Evolutionary conservation across 1,140 invertebrate species (phyloP).

Genomic region (Drosophila orosa): DNA sequence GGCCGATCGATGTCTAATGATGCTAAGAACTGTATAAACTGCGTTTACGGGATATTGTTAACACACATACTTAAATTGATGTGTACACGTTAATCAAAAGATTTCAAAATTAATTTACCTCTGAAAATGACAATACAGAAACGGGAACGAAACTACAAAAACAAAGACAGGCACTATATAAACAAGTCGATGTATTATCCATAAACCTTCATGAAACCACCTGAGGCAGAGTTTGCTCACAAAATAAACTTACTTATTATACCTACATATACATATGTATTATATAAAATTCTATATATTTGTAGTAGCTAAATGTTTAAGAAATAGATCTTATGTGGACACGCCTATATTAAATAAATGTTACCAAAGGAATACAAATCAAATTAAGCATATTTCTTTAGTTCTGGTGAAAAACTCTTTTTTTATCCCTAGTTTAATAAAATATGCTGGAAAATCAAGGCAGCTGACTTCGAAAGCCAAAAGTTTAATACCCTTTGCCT

Average conservation of each 20-base stretch:
- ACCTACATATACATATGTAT: constrained; percentile 35
- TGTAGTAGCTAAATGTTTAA: constrained; percentile 56
- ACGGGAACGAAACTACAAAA: constrained; percentile 17
- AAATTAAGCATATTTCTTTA: background rate
- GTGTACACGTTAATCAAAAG: constrained; percentile 48
- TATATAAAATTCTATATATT: constrained; percentile 46
- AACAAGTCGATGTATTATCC: constrained; percentile 29
- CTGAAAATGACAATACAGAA: constrained; percentile 74
- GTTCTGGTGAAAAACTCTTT: background rate
- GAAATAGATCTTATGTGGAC: constrained; percentile 45
- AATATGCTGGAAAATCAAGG: background rate
- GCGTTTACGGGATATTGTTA: constrained; percentile 16
- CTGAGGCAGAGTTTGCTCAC: constrained; percentile 52
- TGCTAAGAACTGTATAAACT: constrained; percentile 36
- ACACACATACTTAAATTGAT: constrained; percentile 4
- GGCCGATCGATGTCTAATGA: constrained; percentile 42
- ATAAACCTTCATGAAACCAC: constrained; percentile 53
- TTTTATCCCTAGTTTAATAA: background rate
- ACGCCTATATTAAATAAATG: constrained; percentile 43
- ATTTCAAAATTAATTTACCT: constrained; percentile 63
- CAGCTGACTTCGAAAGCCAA: too few species aligned
- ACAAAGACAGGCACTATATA: constrained; percentile 7
- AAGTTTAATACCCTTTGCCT: too few species aligned
- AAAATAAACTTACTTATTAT: constrained; percentile 29
- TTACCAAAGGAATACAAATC: constrained; percentile 26